Percentiles rank a stretch among this genome's conserved stretches.
phyloP scores from a whole-genome alignment of 2,888 invertebrate genomes.

The Xanthorhoe designata region DNA sequence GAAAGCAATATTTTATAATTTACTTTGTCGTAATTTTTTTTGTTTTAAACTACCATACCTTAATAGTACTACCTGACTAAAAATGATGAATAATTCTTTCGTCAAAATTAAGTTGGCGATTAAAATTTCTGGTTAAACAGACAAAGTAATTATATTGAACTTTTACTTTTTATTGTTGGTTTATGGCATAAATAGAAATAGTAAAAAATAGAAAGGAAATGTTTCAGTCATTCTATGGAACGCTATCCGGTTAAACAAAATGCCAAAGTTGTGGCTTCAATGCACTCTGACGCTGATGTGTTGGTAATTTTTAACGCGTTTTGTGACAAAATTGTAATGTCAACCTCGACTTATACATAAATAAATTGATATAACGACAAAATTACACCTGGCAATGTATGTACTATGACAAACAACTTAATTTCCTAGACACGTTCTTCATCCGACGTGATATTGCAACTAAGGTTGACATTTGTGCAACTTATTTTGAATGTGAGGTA shows the following conservation, averaged over 20 bases:
- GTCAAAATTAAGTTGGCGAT: background rate
- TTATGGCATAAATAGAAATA: constrained; percentile 1
- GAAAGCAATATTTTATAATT: background rate
- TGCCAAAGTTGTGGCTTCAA: constrained; percentile 10
- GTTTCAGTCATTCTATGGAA: constrained; percentile 2
- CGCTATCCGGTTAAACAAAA: constrained; percentile 9
- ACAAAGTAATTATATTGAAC: constrained; percentile 10
- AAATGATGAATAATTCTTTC: background rate
- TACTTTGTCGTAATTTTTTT: background rate
- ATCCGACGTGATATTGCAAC: constrained; percentile 23
- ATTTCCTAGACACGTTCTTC: constrained; percentile 35
- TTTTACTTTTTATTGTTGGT: constrained; percentile 7
- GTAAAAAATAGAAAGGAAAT: constrained; percentile 16
- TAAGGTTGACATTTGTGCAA: constrained; percentile 30
- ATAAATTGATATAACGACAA: constrained; percentile 21
- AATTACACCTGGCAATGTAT: constrained; percentile 23
- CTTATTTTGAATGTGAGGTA: constrained; percentile 28
- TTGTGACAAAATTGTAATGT: constrained; percentile 19
- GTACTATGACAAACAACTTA: constrained; percentile 34
- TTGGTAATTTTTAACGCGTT: constrained; percentile 6
- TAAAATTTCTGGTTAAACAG: constrained; percentile 10
- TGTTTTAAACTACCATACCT: background rate
- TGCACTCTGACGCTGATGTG: constrained; percentile 1
- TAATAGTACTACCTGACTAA: background rate
- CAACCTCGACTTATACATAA: background rate